These are phyloP conservation scores for Python bivittatus DNA, from an alignment of 2,113 vertebrate species.

Conservation along the genomic window DNA sequence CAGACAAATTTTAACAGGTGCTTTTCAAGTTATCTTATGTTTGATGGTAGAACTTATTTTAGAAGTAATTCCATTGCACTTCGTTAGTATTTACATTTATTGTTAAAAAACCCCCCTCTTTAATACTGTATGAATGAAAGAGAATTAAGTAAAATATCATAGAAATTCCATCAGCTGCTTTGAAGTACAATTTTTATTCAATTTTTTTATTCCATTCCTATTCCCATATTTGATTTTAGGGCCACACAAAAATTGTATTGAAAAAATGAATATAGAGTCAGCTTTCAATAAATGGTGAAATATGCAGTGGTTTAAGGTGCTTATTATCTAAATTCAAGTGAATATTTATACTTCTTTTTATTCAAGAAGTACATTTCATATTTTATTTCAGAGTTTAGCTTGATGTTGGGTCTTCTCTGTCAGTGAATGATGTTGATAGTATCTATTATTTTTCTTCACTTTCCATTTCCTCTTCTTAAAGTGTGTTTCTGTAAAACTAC, in stretches of 20 bases:
- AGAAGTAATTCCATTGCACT: not conserved
- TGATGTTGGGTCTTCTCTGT: constrained; percentile 49
- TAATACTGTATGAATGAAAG: constrained; percentile 19
- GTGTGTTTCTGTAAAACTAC: not conserved
- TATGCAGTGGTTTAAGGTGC: constrained; percentile 33
- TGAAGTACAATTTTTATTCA: constrained; percentile 36
- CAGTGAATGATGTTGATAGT: constrained; percentile 38
- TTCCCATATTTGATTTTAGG: constrained; percentile 44
- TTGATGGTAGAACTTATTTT: not conserved
- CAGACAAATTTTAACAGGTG: not conserved
- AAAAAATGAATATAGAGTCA: not conserved
- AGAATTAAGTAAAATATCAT: constrained; percentile 15
- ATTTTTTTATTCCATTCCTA: constrained; percentile 35
- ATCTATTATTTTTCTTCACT: constrained; percentile 20
- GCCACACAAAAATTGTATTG: constrained; percentile 26
- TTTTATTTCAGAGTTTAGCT: constrained; percentile 49
- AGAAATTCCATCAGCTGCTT: constrained; percentile 25
- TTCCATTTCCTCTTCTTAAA: constrained; percentile 43
- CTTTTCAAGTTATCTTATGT: not conserved
- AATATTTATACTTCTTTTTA: constrained; percentile 61
- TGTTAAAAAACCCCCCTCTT: constrained; percentile 19
- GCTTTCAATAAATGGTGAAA: constrained; percentile 53
- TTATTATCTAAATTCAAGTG: constrained; percentile 45
- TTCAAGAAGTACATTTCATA: constrained; percentile 46
- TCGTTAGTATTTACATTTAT: not conserved